Evolutionary conservation across 92 coral and sea anemone species (phyloP), one percentile per base, ranked within the genome.

Genomic region (Phenganax subtilis): DNA sequence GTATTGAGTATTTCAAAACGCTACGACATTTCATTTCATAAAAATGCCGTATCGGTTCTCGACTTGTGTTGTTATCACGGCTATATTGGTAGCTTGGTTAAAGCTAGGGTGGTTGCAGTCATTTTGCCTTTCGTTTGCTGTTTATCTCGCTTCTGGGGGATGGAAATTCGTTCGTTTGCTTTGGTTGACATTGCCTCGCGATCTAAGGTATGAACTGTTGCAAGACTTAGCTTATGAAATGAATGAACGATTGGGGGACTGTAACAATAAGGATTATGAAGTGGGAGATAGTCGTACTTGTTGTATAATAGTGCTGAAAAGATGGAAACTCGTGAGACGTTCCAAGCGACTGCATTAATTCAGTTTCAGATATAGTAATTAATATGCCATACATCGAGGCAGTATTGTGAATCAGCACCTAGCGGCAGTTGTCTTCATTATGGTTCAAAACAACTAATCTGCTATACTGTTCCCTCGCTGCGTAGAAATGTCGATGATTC

Each of bases 161-260:
- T 69, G 75, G 75, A 30, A 51, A 30, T 69, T 69, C 31, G 75
- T 69, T 12, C 75, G 75, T n/a, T 51, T 69, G 53, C 75, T 69
- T 12, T 69, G 55, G 53, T 69, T 69, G 30, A 69, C 75, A 12
- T 69, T 69, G 12, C 75, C 75, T 51, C 75, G 75, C 7, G 75
- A 69, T 69, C 30, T 27, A 10, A 69, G 75, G 75, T 69, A 15
- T 30, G 75, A 59, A 59, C 16, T 59, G 7, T 14, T 59, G 7
- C 16, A 25, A 59, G 27, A 14, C 65, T 59, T 37, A 37, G 47
- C 47, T 37, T 37, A 37, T 37, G 47, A 37, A 37, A 37, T 37
- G 47, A 37, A 37, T 1, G 47, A 37, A 5, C 47, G 47, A 37
- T 37, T 37, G 5, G 47, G 47, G 47, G 2, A 37, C 47, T 61